Evolutionary conservation across 2,113 vertebrate genomes (phyloP).

Genomic region (Melanerpes aurifrons): DNA sequence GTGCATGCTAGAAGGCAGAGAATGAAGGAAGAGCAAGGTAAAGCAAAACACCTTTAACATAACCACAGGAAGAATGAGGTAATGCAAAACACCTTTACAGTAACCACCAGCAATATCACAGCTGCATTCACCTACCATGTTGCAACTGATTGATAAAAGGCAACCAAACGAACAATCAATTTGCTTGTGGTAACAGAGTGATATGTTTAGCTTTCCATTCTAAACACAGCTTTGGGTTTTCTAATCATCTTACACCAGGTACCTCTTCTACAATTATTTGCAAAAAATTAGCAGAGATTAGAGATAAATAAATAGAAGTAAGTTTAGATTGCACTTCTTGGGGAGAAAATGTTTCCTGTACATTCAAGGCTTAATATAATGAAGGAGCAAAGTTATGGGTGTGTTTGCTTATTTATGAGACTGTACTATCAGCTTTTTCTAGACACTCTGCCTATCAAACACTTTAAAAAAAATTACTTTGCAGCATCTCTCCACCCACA

Average conservation of each 20-base stretch:
- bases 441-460: not conserved
- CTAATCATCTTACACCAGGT: not conserved
- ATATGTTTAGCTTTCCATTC: not conserved
- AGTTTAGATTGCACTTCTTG: not conserved
- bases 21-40: not conserved
- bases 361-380: not conserved
- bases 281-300: not conserved
- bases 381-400: not conserved
- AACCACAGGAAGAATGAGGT: not conserved
- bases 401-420: not conserved
- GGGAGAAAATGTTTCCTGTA: not conserved
- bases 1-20: slow-evolving; percentile 77
- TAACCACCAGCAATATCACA: not conserved
- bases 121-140: not conserved
- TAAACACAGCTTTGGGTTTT: not conserved
- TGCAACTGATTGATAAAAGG: not conserved
- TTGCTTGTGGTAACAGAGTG: rapidly evolving
- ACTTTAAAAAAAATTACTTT: not conserved
- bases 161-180: not conserved
- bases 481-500: not conserved
- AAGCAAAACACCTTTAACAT: not conserved
- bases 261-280: not conserved
- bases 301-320: too few species aligned
- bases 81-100: not conserved
- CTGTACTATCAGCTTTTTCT: not conserved